A percentile compares a stretch with the other conserved stretches of the same genome.
These are phyloP conservation scores for Leptodactylus fuscus DNA, from an alignment of 2,113 vertebrate species.

Conservation along the genomic window DNA sequence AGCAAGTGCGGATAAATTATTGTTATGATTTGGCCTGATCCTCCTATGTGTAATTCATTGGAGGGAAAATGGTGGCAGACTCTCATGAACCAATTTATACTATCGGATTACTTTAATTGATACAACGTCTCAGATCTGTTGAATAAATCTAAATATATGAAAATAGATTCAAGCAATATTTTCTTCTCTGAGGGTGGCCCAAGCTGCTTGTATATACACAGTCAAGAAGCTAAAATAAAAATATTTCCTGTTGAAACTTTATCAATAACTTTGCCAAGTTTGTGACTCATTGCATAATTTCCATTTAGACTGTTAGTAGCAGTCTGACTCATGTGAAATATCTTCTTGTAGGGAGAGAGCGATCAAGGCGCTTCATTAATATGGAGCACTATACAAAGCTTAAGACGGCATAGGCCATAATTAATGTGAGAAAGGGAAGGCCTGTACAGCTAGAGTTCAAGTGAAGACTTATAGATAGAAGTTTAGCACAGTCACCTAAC, in stretches of 20 bases:
- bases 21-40: not conserved
- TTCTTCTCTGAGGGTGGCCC: slow-evolving; percentile 14
- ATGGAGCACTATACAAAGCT: not conserved
- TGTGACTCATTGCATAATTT: slow-evolving; percentile 21
- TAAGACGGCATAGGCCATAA: not conserved
- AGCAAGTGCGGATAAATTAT: not conserved
- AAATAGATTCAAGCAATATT: slow-evolving; percentile 2
- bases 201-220: not conserved
- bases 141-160: not conserved
- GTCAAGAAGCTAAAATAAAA: not conserved
- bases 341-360: not conserved
- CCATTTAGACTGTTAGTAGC: slow-evolving; percentile 1
- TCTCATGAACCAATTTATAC: not conserved
- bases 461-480: not conserved
- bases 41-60: not conserved
- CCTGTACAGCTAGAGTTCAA: slow-evolving; percentile 16
- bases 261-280: slow-evolving; percentile 38
- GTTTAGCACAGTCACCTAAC: too few relatives aligned
- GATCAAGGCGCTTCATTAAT: slow-evolving; percentile 2
- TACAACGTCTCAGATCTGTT: not conserved
- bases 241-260: slow-evolving; percentile 19
- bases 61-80: not conserved
- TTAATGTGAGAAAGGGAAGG: not conserved
- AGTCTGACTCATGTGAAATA: slow-evolving; percentile 1
- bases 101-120: not conserved